A percentile compares a stretch with the other conserved stretches of the same genome.
These are phyloP conservation scores for Lasioglossum vierecki DNA, from an alignment of 2,888 invertebrate species.

Conservation along the genomic window DNA sequence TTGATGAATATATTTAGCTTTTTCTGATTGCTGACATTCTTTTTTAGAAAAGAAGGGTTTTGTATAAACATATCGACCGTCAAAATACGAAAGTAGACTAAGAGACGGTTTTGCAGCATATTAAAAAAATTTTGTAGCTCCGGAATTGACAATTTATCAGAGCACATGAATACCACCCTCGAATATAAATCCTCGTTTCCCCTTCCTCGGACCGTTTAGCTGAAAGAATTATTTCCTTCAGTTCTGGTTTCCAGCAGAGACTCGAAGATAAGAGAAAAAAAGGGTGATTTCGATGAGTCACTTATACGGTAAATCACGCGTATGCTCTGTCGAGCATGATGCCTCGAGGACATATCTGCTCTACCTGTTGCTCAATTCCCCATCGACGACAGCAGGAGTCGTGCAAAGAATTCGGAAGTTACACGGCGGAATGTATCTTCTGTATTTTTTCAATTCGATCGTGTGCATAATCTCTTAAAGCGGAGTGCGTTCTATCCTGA, in stretches of 20 bases:
- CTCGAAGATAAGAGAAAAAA: slow-evolving; percentile 53
- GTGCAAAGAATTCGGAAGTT: slow-evolving; percentile 68
- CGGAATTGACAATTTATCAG: slow-evolving; percentile 43
- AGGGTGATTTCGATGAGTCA: slow-evolving; percentile 68
- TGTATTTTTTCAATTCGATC: slow-evolving; percentile 22
- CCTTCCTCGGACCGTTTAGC: slow-evolving; percentile 3
- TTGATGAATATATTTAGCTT: neutral
- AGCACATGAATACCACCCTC: slow-evolving; percentile 21
- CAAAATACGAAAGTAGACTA: neutral
- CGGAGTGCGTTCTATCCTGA: neutral
- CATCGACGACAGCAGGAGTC: slow-evolving; percentile 65
- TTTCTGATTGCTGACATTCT: neutral
- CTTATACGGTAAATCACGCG: slow-evolving; percentile 72
- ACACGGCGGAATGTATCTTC: slow-evolving; percentile 15
- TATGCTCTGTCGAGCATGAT: slow-evolving; percentile 72
- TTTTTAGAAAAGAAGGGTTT: neutral
- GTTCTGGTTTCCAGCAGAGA: slow-evolving; percentile 34
- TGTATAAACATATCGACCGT: neutral
- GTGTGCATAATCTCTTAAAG: slow-evolving; percentile 21
- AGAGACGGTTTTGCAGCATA: neutral
- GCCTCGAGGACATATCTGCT: slow-evolving; percentile 76
- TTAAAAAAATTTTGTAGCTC: neutral
- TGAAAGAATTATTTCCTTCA: slow-evolving; percentile 55
- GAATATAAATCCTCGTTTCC: slow-evolving; percentile 41
- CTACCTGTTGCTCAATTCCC: slow-evolving; percentile 81